These are phyloP conservation scores for Melozone crissalis DNA, from an alignment of 2,113 vertebrate genomes.

Conservation along the genomic window DNA sequence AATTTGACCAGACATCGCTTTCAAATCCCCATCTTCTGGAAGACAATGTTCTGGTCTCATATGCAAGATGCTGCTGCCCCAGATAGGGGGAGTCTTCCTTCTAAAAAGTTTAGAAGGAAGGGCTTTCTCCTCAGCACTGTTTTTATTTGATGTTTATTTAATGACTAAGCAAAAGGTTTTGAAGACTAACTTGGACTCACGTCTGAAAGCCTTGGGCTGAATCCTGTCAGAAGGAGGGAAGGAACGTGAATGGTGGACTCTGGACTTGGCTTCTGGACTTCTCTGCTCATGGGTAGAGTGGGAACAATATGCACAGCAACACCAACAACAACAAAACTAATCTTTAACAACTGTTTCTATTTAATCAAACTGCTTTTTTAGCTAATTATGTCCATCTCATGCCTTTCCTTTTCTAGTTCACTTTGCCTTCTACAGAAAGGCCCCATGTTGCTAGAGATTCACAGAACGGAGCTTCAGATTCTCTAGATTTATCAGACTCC, in stretches of 20 bases:
- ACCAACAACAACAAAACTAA: background rate
- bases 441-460: background rate
- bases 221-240: background rate
- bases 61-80: background rate
- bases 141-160: background rate
- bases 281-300: background rate
- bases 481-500: background rate
- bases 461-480: background rate
- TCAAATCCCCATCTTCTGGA: background rate
- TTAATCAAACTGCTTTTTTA: background rate
- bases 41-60: background rate
- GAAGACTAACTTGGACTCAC: background rate
- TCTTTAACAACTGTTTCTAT: background rate
- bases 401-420: background rate
- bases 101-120: background rate
- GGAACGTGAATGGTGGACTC: background rate
- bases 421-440: background rate
- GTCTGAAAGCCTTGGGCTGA: background rate
- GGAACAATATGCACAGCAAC: background rate
- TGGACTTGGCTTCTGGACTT: background rate
- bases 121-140: background rate
- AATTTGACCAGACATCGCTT: background rate
- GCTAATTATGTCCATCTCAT: background rate
- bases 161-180: background rate
- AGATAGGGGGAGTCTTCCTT: too few relatives aligned